Evolutionary conservation across 2,797 vertebrate genomes (phyloP).

Genomic region (Hippoglossus hippoglossus): DNA sequence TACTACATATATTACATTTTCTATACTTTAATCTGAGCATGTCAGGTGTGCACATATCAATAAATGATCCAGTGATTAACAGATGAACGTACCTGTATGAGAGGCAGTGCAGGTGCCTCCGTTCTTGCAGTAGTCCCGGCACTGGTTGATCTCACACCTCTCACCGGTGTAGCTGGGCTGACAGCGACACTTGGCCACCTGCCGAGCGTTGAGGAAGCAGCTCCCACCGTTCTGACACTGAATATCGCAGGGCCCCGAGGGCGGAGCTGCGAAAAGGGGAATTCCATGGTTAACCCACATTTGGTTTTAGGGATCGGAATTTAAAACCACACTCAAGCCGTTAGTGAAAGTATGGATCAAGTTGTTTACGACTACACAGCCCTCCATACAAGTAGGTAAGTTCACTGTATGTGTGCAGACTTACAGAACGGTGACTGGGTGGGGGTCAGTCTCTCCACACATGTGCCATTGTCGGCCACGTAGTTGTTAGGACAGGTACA

Average conservation of each 20-base stretch:
- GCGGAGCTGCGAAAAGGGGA: constrained; percentile 69
- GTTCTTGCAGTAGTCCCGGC: constrained; percentile 93
- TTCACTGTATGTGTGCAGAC: constrained; percentile 40
- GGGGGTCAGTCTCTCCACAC: constrained; percentile 85
- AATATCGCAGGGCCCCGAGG: constrained; percentile 86
- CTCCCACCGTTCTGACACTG: constrained; percentile 93
- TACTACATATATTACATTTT: too few relatives aligned
- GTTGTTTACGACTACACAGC: background rate
- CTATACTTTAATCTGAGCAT: too few relatives aligned
- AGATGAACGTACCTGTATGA: constrained; percentile 83
- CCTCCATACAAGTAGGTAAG: background rate
- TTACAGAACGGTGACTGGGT: constrained; percentile 88
- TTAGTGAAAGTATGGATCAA: background rate
- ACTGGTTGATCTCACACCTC: constrained; percentile 93
- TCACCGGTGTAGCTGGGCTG: constrained; percentile 93
- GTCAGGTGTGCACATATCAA: too few relatives aligned
- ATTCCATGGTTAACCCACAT: background rate
- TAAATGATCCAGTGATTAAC: too few relatives aligned
- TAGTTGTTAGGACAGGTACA: constrained; percentile 96
- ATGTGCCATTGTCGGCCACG: constrained; percentile 92
- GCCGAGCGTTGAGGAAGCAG: constrained; percentile 93
- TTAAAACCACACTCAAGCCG: background rate
- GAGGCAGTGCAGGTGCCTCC: constrained; percentile 94
- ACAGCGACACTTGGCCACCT: constrained; percentile 95
- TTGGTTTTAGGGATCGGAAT: background rate